Percentiles rank a stretch among this genome's conserved stretches.
Conservation (phyloP, 1,140 invertebrate genomes). For the Magallana gigas region DNA sequence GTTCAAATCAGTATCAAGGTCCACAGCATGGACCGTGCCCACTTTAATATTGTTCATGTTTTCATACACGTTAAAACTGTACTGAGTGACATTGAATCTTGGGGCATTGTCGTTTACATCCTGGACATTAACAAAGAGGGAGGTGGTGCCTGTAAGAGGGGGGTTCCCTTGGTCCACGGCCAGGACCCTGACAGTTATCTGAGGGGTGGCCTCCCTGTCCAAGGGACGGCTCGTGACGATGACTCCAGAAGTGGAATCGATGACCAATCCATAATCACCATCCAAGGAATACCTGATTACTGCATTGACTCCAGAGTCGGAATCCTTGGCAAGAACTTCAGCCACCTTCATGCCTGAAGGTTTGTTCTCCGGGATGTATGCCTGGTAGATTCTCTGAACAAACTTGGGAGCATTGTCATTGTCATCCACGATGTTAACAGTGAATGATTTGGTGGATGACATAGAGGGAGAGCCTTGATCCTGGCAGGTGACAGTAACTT, state of each 20-base stretch:
- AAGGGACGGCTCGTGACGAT: conserved; percentile 90
- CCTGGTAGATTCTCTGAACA: conserved; percentile 91
- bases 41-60: conserved; percentile 86
- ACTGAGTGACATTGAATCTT: conserved; percentile 84
- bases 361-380: conserved; percentile 94
- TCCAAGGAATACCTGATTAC: conserved; percentile 92
- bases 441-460: conserved; percentile 90
- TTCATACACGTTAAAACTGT: conserved; percentile 67
- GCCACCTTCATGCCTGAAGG: conserved; percentile 92
- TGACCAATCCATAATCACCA: conserved; percentile 86
- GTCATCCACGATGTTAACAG: conserved; percentile 93
- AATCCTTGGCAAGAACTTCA: conserved; percentile 94
- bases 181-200: conserved; percentile 93
- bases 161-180: conserved; percentile 92
- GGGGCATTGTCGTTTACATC: conserved; percentile 97
- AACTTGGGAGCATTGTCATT: conserved; percentile 98
- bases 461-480: conserved; percentile 95
- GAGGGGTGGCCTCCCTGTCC: conserved; percentile 93
- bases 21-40: conserved; percentile 89
- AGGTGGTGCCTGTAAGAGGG: conserved; percentile 89
- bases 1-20: conserved; percentile 89
- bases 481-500: conserved; percentile 93
- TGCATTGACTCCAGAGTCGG: conserved; percentile 93
- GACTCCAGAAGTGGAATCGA: conserved; percentile 91
- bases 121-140: conserved; percentile 92